Percentiles rank a stretch among this genome's conserved stretches.
Conservation (phyloP, 2,113 vertebrate genomes). For the Bungarus multicinctus region DNA sequence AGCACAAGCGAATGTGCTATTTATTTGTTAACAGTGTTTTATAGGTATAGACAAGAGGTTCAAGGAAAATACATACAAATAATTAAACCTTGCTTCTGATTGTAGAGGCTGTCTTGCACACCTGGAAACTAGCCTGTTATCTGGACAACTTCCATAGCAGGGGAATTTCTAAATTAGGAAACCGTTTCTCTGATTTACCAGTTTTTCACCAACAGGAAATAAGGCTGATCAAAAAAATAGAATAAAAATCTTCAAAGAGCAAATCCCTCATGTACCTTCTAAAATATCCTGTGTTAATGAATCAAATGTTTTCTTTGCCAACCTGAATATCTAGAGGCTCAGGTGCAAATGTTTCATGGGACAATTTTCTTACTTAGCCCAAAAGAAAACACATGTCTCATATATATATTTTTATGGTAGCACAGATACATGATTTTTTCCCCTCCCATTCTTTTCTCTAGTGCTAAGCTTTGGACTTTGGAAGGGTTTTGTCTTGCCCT, state of each 20-base stretch:
- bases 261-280: neutral
- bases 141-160: neutral
- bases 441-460: neutral
- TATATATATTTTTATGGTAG: neutral
- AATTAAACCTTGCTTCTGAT: neutral
- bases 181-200: neutral
- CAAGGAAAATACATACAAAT: neutral
- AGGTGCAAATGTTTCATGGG: neutral
- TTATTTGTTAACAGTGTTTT: neutral
- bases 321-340: neutral
- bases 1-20: neutral
- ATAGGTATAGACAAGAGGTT: neutral
- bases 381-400: neutral
- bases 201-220: neutral
- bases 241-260: neutral
- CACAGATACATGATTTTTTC: neutral
- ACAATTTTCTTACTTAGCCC: neutral
- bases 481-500: neutral
- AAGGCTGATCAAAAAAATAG: neutral
- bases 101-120: neutral
- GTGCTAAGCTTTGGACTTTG: neutral
- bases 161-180: neutral
- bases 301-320: neutral
- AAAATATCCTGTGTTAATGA: neutral
- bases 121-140: neutral